Base-by-base conservation (phyloP, 2,113 vertebrate species). In the Brachionichthys hirsutus region DNA sequence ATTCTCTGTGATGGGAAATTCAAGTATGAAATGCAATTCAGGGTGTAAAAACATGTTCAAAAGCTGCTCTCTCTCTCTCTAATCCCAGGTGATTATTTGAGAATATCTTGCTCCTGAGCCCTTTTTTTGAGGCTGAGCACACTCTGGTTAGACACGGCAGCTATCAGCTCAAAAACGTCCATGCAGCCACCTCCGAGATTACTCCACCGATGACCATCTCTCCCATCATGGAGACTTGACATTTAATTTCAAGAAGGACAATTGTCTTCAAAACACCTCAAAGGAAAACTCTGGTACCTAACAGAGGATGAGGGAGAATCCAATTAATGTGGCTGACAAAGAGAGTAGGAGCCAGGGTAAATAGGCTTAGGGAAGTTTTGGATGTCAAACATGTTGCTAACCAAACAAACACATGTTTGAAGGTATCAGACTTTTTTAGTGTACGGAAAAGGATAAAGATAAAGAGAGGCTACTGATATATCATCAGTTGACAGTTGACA, bases 171-270 rank as follows among this genome's bases (percentile, higher is more conserved):
- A 54, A 77, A 78, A 70, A 75, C 73, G 75, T 53, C 65, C 24
- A 6, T 13, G 24, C 24, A 30, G 24, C 24, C 24, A 30, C 24
- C 24, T 30, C 8, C 8, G 62, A 82, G 76, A 85, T 87, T 81
- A 78, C 69, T 40, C 46, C 70, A 72, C 68, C 67, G 78, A 87
- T 89, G 80, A 73, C 60, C 72, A 78, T 85, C 77, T 76, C 58
- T 62, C 60, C 71, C 73, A 78, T 80, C 82, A 75, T 47, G 42
- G 53, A 73, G 59, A 70, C 80, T 77, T 87, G 84, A 88, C 85
- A 88, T 90, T 88, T 87, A 76, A 69, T 76, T 84, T 80, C 73
- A 61, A 84, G 79, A 77, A 61, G 64, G 73, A 85, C 86, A 82
- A 82, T 79, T 79, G 73, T 78, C 83, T 85, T 80, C 54, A 86